Conservation (phyloP, 2,797 vertebrate genomes). For the Schizothorax lantsangensis region DNA sequence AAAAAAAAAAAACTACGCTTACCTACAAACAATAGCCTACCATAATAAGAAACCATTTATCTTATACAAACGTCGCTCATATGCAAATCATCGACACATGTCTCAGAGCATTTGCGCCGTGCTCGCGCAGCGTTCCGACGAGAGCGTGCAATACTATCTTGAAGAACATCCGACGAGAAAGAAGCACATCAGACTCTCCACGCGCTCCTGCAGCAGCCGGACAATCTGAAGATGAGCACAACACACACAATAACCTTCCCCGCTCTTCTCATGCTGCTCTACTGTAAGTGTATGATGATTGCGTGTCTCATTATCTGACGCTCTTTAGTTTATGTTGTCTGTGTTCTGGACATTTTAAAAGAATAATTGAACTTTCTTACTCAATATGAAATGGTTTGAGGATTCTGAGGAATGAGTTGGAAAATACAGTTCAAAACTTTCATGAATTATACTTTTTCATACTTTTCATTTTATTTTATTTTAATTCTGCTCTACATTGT, state of each 20-base stretch:
- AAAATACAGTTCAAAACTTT: background rate
- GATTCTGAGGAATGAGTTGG: background rate
- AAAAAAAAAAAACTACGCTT: background rate
- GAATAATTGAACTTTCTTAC: background rate
- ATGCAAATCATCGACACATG: too few species aligned
- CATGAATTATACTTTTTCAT: background rate
- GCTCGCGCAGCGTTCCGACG: background rate
- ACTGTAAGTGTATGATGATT: background rate
- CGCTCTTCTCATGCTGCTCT: conserved; percentile 16
- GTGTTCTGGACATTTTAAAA: background rate
- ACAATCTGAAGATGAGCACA: conserved; percentile 15
- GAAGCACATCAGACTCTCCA: conserved; percentile 1
- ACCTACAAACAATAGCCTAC: background rate
- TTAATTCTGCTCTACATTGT: background rate
- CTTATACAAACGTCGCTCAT: background rate
- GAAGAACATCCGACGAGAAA: background rate
- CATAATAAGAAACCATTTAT: background rate
- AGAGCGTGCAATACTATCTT: conserved; percentile 26
- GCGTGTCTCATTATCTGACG: background rate
- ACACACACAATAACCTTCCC: background rate
- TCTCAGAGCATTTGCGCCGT: background rate
- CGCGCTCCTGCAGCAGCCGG: background rate
- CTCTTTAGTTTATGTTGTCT: background rate
- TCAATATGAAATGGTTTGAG: background rate
- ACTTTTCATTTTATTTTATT: background rate